Evolutionary conservation across 2,797 vertebrate genomes (phyloP).

Genomic region (Tadarida brasiliensis): DNA sequence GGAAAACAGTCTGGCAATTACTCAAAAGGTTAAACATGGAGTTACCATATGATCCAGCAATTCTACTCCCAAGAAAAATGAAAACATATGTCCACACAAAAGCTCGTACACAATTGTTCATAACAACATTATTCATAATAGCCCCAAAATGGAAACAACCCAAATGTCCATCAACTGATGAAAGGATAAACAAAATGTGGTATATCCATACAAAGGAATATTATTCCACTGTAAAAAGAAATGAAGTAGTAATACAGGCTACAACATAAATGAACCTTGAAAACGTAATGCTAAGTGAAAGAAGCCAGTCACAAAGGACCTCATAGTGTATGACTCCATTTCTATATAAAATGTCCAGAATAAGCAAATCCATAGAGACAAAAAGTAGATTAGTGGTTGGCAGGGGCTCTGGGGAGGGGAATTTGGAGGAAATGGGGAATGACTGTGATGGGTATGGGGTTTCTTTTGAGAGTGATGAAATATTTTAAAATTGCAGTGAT

Average conservation of each 20-base stretch:
- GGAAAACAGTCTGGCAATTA: neutral
- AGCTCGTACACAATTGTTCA: neutral
- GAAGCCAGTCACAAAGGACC: neutral
- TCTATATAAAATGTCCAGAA: neutral
- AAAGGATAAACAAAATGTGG: neutral
- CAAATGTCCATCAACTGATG: neutral
- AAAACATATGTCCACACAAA: neutral
- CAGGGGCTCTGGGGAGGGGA: neutral
- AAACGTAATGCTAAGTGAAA: neutral
- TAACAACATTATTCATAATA: neutral
- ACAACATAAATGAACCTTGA: neutral
- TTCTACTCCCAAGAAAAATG: conserved; percentile 40
- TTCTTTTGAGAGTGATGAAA: neutral
- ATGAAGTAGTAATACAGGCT: neutral
- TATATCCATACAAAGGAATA: neutral
- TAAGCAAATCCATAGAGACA: neutral
- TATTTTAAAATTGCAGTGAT: neutral
- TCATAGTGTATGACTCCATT: neutral
- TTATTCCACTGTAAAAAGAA: conserved; percentile 4
- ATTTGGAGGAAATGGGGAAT: neutral
- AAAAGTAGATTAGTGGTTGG: neutral
- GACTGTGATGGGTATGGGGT: neutral
- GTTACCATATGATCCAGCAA: neutral
- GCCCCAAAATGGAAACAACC: neutral
- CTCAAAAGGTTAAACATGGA: neutral